phyloP scores from a whole-genome alignment of 2,797 vertebrate species.

The Myotis planiceps region DNA sequence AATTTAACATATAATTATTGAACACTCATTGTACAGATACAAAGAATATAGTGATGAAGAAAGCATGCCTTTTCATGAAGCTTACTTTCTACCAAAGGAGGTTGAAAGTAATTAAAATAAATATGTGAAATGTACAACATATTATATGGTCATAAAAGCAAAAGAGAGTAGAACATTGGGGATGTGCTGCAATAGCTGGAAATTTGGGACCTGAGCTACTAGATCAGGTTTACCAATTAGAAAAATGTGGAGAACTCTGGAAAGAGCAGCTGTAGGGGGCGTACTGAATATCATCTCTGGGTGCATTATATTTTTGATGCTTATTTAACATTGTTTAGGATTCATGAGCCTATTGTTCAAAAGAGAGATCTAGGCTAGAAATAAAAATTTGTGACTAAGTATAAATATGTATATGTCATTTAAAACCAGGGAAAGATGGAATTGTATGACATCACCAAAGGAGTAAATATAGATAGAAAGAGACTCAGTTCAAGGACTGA shows the following conservation, averaged over 20 bases:
- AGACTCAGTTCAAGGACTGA: not conserved
- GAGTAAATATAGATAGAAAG: not conserved
- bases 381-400: not conserved
- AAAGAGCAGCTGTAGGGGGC: fast-evolving
- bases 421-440: not conserved
- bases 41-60: not conserved
- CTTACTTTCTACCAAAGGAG: not conserved
- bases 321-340: too few species aligned
- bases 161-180: not conserved
- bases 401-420: fast-evolving
- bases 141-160: not conserved
- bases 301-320: not conserved
- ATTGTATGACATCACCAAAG: not conserved
- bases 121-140: not conserved
- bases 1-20: not conserved
- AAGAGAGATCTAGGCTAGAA: not conserved
- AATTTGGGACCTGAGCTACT: not conserved
- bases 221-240: not conserved
- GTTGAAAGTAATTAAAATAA: not conserved
- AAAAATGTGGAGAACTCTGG: not conserved
- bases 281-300: not conserved
- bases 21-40: not conserved
- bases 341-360: not conserved
- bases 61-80: not conserved
- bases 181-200: not conserved